Evolutionary conservation across 2,797 vertebrate genomes (phyloP).

Genomic region (Sebastes itinus): DNA sequence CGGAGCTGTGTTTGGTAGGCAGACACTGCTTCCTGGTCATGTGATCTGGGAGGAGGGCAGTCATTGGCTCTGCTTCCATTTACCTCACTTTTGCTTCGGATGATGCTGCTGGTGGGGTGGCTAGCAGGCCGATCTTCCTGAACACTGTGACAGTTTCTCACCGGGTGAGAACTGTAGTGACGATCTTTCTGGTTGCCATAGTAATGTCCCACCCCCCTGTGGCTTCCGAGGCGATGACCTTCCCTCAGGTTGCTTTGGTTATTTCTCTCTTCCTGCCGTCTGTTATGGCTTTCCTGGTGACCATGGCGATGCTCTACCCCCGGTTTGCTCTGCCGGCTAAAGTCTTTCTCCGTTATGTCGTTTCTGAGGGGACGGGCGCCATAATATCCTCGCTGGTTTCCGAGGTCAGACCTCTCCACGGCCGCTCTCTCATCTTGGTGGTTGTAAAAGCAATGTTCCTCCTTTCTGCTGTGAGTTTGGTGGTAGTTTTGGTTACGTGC

Average conservation of each 20-base stretch:
- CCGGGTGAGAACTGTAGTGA: background rate
- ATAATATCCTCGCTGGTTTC: conserved; percentile 53
- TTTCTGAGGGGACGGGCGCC: background rate
- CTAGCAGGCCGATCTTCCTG: background rate
- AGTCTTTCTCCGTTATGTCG: background rate
- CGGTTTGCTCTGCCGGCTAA: background rate
- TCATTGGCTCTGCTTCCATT: conserved; percentile 14
- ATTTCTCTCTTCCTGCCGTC: background rate
- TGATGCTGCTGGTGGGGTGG: background rate
- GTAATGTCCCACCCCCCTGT: conserved; percentile 22
- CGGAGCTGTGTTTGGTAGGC: conserved; percentile 26
- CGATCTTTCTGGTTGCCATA: background rate
- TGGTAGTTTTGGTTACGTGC: background rate
- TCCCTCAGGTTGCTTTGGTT: conserved; percentile 9
- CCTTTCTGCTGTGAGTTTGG: background rate
- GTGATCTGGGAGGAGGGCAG: conserved; percentile 2
- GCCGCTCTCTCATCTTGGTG: background rate
- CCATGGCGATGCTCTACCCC: background rate
- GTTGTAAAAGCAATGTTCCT: conserved; percentile 43
- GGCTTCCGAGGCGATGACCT: conserved; percentile 30
- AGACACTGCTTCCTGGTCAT: conserved; percentile 35
- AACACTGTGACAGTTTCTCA: background rate
- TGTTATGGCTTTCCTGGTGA: conserved; percentile 27
- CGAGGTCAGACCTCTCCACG: background rate
- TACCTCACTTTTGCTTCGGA: background rate